A percentile compares a stretch with the other conserved stretches of the same genome.
Conservation (phyloP, 2,888 invertebrate genomes). For the Synergus japonicus region DNA sequence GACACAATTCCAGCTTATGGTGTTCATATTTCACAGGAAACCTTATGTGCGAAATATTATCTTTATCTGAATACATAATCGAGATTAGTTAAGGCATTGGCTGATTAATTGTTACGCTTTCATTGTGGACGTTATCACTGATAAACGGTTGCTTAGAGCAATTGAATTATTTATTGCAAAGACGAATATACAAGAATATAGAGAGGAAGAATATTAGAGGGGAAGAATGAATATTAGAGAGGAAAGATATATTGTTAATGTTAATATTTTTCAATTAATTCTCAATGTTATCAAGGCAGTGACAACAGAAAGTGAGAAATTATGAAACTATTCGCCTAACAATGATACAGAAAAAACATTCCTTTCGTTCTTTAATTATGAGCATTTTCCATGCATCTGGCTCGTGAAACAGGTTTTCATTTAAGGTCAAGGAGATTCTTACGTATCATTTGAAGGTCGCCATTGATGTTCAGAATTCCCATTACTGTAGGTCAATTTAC, state of each 20-base stretch:
- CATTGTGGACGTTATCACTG: too few species aligned
- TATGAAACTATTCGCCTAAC: not conserved
- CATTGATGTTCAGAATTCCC: not conserved
- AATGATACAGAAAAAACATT: not conserved
- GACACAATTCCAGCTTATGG: not conserved
- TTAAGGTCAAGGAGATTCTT: constrained; percentile 9
- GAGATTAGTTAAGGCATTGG: too few species aligned
- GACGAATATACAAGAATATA: too few species aligned
- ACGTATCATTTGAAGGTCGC: constrained; percentile 4
- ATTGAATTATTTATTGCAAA: too few species aligned
- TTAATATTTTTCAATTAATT: too few species aligned
- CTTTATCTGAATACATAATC: not conserved
- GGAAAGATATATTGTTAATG: too few species aligned
- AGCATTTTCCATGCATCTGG: not conserved
- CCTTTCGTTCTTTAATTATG: not conserved
- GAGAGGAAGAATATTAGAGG: too few species aligned
- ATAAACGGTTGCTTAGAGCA: too few species aligned
- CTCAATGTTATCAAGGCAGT: too few species aligned
- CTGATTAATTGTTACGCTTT: too few species aligned
- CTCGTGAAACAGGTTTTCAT: constrained; percentile 4
- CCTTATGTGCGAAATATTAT: not conserved
- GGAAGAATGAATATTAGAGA: too few species aligned
- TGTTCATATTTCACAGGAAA: not conserved
- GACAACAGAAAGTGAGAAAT: not conserved
- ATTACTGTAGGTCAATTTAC: not conserved